These are phyloP conservation scores for Ibidorhyncha struthersii DNA, from an alignment of 2,113 vertebrate species.

Conservation along the genomic window DNA sequence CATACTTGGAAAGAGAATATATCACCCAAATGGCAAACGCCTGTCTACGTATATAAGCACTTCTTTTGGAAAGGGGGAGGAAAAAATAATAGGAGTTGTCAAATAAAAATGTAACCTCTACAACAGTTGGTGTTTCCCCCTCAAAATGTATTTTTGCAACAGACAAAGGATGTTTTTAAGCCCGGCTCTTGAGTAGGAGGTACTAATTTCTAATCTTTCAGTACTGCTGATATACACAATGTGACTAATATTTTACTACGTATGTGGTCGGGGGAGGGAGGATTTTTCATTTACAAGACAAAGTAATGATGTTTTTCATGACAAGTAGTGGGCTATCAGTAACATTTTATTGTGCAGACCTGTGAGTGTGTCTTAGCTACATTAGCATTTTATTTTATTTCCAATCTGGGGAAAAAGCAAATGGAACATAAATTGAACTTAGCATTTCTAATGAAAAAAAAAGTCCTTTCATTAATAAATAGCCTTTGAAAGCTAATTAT, in stretches of 20 bases:
- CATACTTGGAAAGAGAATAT: background rate
- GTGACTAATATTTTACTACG: background rate
- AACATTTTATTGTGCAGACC: background rate
- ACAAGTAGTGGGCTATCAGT: background rate
- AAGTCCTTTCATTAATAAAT: background rate
- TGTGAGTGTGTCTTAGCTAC: background rate
- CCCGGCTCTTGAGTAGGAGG: background rate
- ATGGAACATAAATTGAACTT: background rate
- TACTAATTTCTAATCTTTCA: background rate
- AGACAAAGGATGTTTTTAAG: constrained; percentile 48
- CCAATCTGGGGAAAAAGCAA: background rate
- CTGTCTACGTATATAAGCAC: background rate
- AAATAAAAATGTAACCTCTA: constrained; percentile 21
- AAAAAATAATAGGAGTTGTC: background rate
- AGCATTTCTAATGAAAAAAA: background rate
- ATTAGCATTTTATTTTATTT: background rate
- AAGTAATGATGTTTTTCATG: constrained; percentile 1
- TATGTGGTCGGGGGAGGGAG: background rate
- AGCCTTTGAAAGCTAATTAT: background rate
- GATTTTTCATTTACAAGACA: background rate
- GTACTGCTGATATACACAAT: background rate
- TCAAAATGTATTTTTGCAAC: constrained; percentile 29
- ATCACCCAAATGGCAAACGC: background rate
- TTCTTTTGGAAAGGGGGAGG: background rate
- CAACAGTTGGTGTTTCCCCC: background rate